Base-by-base conservation (phyloP, 2,797 vertebrate species). In the Borostomias antarcticus region DNA sequence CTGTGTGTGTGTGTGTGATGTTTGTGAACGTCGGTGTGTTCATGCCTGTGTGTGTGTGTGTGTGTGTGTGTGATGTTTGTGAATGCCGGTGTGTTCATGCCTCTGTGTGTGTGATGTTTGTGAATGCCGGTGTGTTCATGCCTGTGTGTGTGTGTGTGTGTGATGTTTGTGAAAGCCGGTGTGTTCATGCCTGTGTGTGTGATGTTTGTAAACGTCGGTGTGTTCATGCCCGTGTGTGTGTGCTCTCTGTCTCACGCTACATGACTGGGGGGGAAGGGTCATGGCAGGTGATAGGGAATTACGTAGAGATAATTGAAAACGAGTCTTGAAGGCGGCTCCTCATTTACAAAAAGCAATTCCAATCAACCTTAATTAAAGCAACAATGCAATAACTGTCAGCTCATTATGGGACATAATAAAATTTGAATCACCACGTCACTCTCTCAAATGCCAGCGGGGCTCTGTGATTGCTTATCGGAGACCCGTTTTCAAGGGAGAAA, bases 331-430 rank as follows among this genome's bases (percentile, higher is more conserved):
- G 76, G 72, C 73, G 74, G 81, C 74, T 78, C 83, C 82, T 86
- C 75, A 76, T 91, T 89, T 86, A 64, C 72, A 85, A 87, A 86
- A 85, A 77, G 74, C 84, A 79, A 84, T 91, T 90, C 79, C 80
- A 88, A 82, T 89, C 82, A 80, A 88, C 72, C 73, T 72, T 90
- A 89, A 93, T 92, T 91, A 91, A 90, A 86, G 17, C 83, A 89
- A 89, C 83, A 89, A 86, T 85, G 73, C 82, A 91, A 90, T 89
- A 89, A 87, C 81, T 88, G 85, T 90, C 86, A 77, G 74, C 85
- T 89, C 83, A 88, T 90, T 90, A 90, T 51, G 29, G 72, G 48
- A 82, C 86, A 88, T 78, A 75, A 89, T 87, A 83, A 82, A 85
- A 88, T 79, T 82, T 81, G 73, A 83, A 89, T 88, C 84, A 82